Conservation (phyloP, 2,888 invertebrate genomes). For the Ochropleura plecta region DNA sequence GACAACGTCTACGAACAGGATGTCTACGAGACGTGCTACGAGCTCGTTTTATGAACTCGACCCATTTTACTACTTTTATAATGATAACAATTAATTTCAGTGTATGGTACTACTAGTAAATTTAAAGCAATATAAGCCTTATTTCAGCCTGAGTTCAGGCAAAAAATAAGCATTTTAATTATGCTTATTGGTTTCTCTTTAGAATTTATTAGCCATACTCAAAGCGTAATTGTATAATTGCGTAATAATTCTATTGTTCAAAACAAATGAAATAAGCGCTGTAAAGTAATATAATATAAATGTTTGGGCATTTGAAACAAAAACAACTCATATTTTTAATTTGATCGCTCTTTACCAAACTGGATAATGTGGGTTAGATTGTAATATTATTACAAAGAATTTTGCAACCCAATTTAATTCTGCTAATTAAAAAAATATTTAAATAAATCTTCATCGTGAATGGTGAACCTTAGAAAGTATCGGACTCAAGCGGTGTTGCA, state of each 20-base stretch:
- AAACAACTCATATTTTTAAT: slow-evolving; percentile 1
- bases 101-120: slow-evolving; percentile 22
- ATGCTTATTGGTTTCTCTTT: slow-evolving; percentile 8
- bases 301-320: background rate
- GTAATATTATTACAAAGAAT: slow-evolving; percentile 9
- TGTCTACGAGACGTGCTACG: slow-evolving; percentile 39
- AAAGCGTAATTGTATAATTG: too few species aligned
- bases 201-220: slow-evolving; percentile 1
- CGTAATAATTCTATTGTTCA: background rate
- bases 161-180: background rate
- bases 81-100: background rate
- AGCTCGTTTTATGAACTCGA: slow-evolving; percentile 9
- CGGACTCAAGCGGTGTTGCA: slow-evolving; percentile 6
- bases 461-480: background rate
- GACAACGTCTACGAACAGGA: background rate
- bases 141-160: slow-evolving; percentile 1
- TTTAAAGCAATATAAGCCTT: background rate
- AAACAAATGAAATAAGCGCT: background rate
- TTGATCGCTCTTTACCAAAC: slow-evolving; percentile 6
- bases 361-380: slow-evolving; percentile 10
- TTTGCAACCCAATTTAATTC: slow-evolving; percentile 8
- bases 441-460: slow-evolving; percentile 4
- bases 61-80: background rate
- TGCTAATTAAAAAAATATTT: slow-evolving; percentile 5
- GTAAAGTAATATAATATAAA: slow-evolving; percentile 10